Conservation (phyloP, 35 echinoderm and acorn worm genomes). For the Ophioderma brevispina region DNA sequence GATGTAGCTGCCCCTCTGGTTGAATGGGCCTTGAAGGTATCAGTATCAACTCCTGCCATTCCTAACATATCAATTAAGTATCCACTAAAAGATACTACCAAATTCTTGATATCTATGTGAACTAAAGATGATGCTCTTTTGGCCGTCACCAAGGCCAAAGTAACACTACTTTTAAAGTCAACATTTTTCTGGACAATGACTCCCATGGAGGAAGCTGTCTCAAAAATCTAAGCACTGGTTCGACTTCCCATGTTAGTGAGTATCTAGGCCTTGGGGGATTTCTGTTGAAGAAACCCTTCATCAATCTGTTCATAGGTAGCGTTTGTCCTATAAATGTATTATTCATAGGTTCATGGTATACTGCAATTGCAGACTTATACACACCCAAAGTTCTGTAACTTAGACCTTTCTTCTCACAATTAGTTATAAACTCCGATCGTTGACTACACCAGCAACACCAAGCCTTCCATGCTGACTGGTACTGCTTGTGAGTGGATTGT, state of each 20-base stretch:
- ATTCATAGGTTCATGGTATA: conserved; percentile 10
- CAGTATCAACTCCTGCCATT: conserved; percentile 32
- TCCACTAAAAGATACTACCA: conserved; percentile 28
- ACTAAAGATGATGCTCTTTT: conserved; percentile 23
- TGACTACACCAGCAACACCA: conserved; percentile 54
- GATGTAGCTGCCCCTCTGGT: too few species aligned
- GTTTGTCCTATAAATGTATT: conserved; percentile 34
- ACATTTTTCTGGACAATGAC: background rate
- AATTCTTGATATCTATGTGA: background rate
- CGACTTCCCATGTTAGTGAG: conserved; percentile 49
- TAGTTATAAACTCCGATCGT: conserved; percentile 20
- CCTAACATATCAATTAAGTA: conserved; percentile 14
- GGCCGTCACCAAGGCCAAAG: conserved; percentile 47
- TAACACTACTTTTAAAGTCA: conserved; percentile 43
- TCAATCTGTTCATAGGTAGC: background rate
- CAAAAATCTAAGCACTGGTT: conserved; percentile 49
- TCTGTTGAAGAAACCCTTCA: conserved; percentile 41
- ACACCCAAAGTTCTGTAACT: conserved; percentile 13
- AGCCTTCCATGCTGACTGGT: conserved; percentile 33
- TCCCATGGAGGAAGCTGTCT: too few species aligned
- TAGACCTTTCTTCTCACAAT: too few species aligned
- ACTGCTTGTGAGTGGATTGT: conserved; percentile 58
- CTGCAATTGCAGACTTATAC: conserved; percentile 1
- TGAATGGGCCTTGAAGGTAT: conserved; percentile 24
- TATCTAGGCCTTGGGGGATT: conserved; percentile 57